phyloP scores from a whole-genome alignment of 2,888 invertebrate species.

The Agriopis aurantiaria region DNA sequence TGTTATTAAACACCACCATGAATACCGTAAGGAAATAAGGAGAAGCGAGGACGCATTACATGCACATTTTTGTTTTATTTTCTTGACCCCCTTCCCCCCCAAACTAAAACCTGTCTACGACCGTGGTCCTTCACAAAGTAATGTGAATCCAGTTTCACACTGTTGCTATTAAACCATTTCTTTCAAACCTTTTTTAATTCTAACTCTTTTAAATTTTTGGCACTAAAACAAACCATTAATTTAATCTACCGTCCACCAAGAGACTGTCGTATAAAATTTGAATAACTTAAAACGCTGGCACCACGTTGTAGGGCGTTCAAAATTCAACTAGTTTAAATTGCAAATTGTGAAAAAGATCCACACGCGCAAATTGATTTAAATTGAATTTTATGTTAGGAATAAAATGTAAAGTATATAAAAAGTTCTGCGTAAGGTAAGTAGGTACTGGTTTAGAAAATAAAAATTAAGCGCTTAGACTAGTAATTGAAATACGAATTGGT shows the following conservation, averaged over 20 bases:
- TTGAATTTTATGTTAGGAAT: constrained; percentile 3
- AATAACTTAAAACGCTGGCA: constrained; percentile 26
- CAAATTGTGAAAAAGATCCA: constrained; percentile 22
- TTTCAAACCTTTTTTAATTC: neutral
- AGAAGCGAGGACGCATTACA: too few species aligned
- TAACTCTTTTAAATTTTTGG: neutral
- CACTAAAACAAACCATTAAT: constrained; percentile 8
- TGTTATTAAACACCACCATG: too few species aligned
- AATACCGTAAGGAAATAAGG: too few species aligned
- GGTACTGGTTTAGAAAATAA: neutral
- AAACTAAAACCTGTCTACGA: too few species aligned
- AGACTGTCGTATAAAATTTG: constrained; percentile 32
- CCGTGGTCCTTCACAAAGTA: too few species aligned
- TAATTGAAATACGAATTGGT: too few species aligned
- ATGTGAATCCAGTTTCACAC: too few species aligned
- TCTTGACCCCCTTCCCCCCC: too few species aligned
- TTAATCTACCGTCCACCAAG: constrained; percentile 18
- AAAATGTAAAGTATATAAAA: too few species aligned
- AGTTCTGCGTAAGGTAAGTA: too few species aligned
- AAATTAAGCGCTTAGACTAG: neutral
- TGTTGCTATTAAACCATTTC: neutral
- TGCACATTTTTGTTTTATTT: too few species aligned
- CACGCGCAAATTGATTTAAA: constrained; percentile 11
- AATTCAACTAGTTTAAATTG: constrained; percentile 29
- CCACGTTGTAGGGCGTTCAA: constrained; percentile 13